These are phyloP conservation scores for Ceuthmochares aereus DNA, from an alignment of 2,113 vertebrate genomes.

Conservation along the genomic window DNA sequence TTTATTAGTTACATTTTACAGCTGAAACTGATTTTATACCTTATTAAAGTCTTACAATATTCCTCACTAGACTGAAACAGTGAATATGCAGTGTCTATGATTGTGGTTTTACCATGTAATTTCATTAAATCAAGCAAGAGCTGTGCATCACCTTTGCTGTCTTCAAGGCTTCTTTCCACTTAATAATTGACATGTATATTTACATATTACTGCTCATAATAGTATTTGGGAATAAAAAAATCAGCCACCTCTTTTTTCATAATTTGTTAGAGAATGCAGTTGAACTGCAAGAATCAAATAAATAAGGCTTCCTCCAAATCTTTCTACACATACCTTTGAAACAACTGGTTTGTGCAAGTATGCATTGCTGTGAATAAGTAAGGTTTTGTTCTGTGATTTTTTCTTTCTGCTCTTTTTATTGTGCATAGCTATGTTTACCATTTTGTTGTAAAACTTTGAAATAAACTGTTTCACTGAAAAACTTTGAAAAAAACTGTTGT, in stretches of 20 bases:
- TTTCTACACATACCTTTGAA: not conserved
- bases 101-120: not conserved
- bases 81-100: not conserved
- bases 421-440: not conserved
- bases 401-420: not conserved
- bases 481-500: not conserved
- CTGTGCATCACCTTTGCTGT: rapidly evolving
- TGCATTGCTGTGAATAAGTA: not conserved
- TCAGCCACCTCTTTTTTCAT: not conserved
- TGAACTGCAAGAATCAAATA: not conserved
- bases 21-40: not conserved
- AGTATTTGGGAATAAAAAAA: not conserved
- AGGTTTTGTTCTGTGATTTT: not conserved
- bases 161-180: not conserved
- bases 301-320: not conserved
- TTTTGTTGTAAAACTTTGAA: not conserved
- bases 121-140: not conserved
- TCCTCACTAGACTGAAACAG: not conserved
- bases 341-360: not conserved
- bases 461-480: not conserved
- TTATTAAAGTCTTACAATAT: not conserved
- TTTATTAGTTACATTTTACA: not conserved
- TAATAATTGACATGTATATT: not conserved
- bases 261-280: not conserved
- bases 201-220: not conserved